These are phyloP conservation scores for Urocitellus parryii DNA, from an alignment of 2,113 vertebrate species.

Conservation along the genomic window DNA sequence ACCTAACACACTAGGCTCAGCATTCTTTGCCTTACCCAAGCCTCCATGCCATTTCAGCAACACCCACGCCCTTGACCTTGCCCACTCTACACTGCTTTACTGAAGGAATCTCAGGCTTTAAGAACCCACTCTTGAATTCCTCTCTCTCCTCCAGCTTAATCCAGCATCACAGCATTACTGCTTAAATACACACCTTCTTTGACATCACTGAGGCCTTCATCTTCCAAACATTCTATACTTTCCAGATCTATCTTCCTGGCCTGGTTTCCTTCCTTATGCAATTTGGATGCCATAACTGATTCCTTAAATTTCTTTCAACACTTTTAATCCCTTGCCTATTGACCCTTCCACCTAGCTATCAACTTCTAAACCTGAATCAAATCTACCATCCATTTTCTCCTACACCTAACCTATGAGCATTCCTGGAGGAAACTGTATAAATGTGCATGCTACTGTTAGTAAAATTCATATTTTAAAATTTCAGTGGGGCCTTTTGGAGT, in stretches of 20 bases:
- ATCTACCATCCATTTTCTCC: background rate
- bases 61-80: no score
- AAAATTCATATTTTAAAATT: background rate
- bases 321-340: background rate
- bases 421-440: background rate
- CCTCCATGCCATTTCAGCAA: background rate
- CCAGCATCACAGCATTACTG: background rate
- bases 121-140: background rate
- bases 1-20: background rate
- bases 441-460: background rate
- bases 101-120: background rate
- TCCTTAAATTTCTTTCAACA: background rate
- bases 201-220: no score
- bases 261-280: constrained; percentile 3
- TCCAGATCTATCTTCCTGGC: no score
- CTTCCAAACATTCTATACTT: no score
- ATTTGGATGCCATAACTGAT: background rate
- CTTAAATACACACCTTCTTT: no score
- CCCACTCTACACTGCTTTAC: background rate
- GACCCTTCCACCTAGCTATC: background rate
- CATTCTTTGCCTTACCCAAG: background rate
- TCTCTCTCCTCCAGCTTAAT: no score
- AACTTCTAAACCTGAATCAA: background rate
- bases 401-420: background rate
- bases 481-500: background rate